Evolutionary conservation across 2,113 vertebrate species (phyloP).

Genomic region (Neotoma lepida): DNA sequence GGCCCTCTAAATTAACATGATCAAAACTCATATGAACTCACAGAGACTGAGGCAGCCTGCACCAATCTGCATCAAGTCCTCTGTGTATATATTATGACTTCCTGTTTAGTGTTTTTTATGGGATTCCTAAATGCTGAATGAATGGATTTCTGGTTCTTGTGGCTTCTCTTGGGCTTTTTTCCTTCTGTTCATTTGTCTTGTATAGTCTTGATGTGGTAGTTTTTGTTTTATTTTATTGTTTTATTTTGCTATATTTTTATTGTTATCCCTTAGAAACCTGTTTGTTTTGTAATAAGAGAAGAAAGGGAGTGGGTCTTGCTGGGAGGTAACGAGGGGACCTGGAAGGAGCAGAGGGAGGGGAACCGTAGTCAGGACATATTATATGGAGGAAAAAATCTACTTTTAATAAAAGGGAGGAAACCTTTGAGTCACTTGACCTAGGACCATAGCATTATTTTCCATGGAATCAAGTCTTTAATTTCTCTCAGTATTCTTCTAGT

Average conservation of each 20-base stretch:
- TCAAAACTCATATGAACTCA: neutral
- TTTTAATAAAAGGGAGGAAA: neutral
- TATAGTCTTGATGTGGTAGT: too few species aligned
- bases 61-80: neutral
- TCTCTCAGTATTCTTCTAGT: neutral
- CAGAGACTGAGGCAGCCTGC: neutral
- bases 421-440: neutral
- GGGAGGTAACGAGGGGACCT: neutral
- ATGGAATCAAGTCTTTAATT: conserved; percentile 2
- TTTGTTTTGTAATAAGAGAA: neutral
- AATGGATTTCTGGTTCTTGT: neutral
- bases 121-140: neutral
- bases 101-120: neutral
- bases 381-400: neutral
- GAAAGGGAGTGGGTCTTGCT: neutral
- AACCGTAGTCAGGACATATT: neutral
- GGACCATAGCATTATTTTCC: neutral
- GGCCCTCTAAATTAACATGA: neutral
- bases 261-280: neutral
- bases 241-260: neutral
- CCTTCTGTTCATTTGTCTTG: neutral
- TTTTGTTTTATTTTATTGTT: neutral
- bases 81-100: neutral
- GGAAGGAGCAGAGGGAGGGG: neutral
- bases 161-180: neutral